Evolutionary conservation across 2,797 vertebrate species (phyloP), one percentile per base, ranked within the genome.

Genomic region (Australoheros facetus): DNA sequence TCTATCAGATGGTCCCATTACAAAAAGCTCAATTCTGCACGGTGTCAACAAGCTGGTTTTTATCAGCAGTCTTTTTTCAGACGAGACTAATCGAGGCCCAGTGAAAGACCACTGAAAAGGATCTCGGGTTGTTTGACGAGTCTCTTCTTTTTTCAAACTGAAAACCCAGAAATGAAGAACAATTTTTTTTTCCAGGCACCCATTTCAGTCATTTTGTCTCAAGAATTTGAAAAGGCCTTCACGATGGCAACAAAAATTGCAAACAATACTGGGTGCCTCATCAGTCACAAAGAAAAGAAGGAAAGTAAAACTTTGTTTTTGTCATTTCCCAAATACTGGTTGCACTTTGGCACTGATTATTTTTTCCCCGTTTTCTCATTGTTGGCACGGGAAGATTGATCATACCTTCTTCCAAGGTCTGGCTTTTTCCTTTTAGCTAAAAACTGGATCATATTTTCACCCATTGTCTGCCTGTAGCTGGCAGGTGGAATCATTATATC

Each of bases 371-470:
- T 66, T 45, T 80, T 84, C 75, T 85, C 60, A 55, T 71, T 76
- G 75, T 79, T 77, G 75, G 62, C 9, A 0, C 34, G 3, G 28
- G n/a, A 84, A 81, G 88, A 93, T 90, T 90, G 87, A 91, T 92
- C 85, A 55, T 70, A 19, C 71, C 69, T 71, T 85, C 42, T 78
- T 69, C 57, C 87, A 88, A 92, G 89, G 88, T 92, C 92, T 90
- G 71, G 48, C 84, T 84, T 8, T 39, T 78, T 91, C 84, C 89
- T 86, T 85, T 86, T 83, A 80, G 87, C 89, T 87, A 84, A 93
- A 93, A 72, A 85, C 81, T 82, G 84, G 39, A 88, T 93, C 88
- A 84, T 92, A 88, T 91, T 92, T 89, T 87, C 76, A 74, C 58
- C 82, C 56, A 84, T 89, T 86, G 87, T 91, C 87, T 85, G 78